Evolutionary conservation across 1,140 invertebrate species (phyloP), one percentile per base, ranked within the genome.

Genomic region (Bombus confusus): DNA sequence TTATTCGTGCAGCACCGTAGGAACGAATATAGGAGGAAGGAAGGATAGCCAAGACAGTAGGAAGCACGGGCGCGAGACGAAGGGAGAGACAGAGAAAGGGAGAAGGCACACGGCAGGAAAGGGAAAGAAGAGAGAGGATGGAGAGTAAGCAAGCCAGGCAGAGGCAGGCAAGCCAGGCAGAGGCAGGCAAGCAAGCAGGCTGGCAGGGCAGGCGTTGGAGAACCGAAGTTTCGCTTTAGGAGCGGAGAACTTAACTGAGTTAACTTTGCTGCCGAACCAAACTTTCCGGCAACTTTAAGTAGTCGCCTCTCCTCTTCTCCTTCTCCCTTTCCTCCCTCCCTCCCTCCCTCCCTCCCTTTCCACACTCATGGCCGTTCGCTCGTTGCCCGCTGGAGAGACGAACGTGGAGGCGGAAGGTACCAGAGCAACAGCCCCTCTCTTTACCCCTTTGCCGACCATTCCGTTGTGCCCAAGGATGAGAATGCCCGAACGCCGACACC

Each of bases 211-310:
- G 83, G 86, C 73, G 88, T 88, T 80, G 86, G 89, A 91, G 92
- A 91, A 92, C 91, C 87, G 92, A 95, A 95, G 94, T 95, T 95
- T 95, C 91, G 93, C 92, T 93, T 93, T 91, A 92, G 92, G 85
- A 92, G 93, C 88, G 89, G 94, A 93, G 94, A 95, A 95, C 93
- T 95, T 94, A 95, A 95, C 94, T 95, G 91, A 95, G 94, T 95
- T 95, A 95, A 95, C 94, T 95, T 95, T 94, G 93, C 94, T 95
- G 93, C 92, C 91, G 92, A 94, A 94, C 91, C 91, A 94, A 95
- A 95, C 91, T 95, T 95, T 95, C 91, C 90, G 92, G 93, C 93
- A 94, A 95, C 91, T 95, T 95, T 95, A 95, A 95, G 94, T 94
- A 95, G 94, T 95, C 92, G 92, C 93, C 88, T 86, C 83, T 73